Base-by-base conservation (phyloP, 2,888 invertebrate species). In the Conistra vaccinii region DNA sequence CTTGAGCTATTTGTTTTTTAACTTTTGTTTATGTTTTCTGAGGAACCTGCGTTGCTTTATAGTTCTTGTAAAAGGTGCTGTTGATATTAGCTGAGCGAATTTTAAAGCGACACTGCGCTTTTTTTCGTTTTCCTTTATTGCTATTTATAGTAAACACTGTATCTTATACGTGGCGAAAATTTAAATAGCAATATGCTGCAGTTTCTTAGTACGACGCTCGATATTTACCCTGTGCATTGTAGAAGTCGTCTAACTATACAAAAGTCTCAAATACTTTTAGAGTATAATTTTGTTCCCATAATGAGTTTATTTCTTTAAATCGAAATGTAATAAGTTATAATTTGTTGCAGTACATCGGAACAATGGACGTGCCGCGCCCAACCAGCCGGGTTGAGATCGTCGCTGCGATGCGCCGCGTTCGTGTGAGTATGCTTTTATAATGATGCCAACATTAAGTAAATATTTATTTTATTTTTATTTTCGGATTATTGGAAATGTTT, bases 341-440 rank as follows among this genome's bases (percentile, higher is more conserved):
- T 62, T 94, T 90, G 98, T 98, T 91, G 69, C 98, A 99, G 99
- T 99, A 99, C 95, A 99, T 99, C 93, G 99, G 99, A 87, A 99
- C 99, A 85, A 97, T 99, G 98, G 99, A 99, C 95, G 99, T 99
- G 89, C 99, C 99, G 29, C 97, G 99, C 87, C 99, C 99, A 48
- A 98, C 98, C 87, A 99, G 99, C 93, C 97, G 99, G 89, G 98
- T 99, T 87, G 99, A 99, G 97, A 99, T 99, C 93, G 99, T 99
- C 78, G 99, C 99, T 83, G 99, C 99, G 83, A 99, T 99, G 99
- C 98, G 99, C 82, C 97, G 99, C 91, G 99, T 99, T 93, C 97
- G 99, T 94, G 99, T 99, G 96, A 98, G 95, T 95, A 88, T 70
- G 26, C 39, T 65, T 69, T 68, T 76, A 69, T 68, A 62, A 29